These are phyloP conservation scores for Laothoe populi DNA, from an alignment of 2,888 invertebrate genomes.

Conservation along the genomic window DNA sequence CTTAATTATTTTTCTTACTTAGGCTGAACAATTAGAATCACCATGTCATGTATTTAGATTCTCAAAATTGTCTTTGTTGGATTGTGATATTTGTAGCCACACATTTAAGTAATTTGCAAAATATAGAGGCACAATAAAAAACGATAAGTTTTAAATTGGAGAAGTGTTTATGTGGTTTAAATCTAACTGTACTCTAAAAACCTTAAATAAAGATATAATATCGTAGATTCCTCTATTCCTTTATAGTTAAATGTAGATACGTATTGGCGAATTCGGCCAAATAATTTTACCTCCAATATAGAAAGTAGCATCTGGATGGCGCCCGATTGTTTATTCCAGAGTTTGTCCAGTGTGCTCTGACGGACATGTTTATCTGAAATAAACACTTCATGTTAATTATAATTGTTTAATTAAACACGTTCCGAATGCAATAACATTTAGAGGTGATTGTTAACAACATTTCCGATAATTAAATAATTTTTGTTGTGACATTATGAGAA, in stretches of 20 bases:
- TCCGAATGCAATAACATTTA: constrained; percentile 2
- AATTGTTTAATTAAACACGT: constrained; percentile 10
- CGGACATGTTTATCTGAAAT: constrained; percentile 84
- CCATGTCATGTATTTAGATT: not conserved
- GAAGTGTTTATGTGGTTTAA: not conserved
- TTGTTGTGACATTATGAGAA: constrained; percentile 9
- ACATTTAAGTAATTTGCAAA: too few species aligned
- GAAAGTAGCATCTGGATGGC: constrained; percentile 81
- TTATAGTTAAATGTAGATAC: too few species aligned
- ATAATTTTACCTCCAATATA: constrained; percentile 80
- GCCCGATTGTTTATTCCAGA: constrained; percentile 85
- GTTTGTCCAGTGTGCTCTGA: constrained; percentile 83
- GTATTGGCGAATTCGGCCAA: not conserved
- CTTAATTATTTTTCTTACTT: not conserved
- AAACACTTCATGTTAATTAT: too few species aligned
- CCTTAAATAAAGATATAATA: not conserved
- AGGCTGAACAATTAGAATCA: not conserved
- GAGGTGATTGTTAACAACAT: not conserved
- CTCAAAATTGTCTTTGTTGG: too few species aligned
- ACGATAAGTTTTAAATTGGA: not conserved
- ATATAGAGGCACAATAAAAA: not conserved
- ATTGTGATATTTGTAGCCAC: too few species aligned
- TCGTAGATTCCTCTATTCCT: too few species aligned
- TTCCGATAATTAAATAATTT: not conserved
- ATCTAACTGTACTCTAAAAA: not conserved